phyloP scores from a whole-genome alignment of 2,113 vertebrate species.

The Brachyistius frenatus region DNA sequence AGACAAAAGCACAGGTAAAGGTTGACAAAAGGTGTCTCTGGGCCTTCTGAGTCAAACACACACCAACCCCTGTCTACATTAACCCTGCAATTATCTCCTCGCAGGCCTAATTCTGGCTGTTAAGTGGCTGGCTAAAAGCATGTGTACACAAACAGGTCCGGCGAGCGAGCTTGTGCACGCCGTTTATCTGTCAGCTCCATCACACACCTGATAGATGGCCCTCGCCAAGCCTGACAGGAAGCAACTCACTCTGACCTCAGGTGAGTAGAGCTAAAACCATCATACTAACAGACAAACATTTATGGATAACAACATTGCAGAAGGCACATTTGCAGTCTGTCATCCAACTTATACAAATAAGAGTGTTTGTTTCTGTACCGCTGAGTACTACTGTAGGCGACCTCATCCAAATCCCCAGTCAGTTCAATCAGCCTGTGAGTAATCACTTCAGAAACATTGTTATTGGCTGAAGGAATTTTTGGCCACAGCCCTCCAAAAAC shows the following conservation, averaged over 20 bases:
- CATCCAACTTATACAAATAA: not conserved
- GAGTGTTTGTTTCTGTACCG: not conserved
- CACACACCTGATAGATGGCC: slow-evolving; percentile 75
- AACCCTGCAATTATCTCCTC: slow-evolving; percentile 83
- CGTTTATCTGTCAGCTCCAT: slow-evolving; percentile 77
- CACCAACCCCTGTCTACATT: slow-evolving; percentile 75
- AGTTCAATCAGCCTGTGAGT: no score
- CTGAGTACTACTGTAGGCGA: not conserved
- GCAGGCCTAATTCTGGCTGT: slow-evolving; percentile 79
- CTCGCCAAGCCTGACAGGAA: slow-evolving; percentile 68
- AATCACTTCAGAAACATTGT: no score
- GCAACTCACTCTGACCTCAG: slow-evolving; percentile 57
- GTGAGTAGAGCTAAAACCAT: slow-evolving; percentile 25
- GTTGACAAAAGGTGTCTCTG: slow-evolving; percentile 82
- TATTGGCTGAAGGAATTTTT: no score
- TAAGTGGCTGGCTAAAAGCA: slow-evolving; percentile 87
- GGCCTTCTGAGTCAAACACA: slow-evolving; percentile 73
- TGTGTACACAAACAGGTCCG: slow-evolving; percentile 82
- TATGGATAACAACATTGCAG: not conserved
- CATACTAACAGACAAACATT: not conserved
- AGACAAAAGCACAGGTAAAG: slow-evolving; percentile 79
- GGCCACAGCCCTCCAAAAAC: no score
- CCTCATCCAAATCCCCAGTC: no score
- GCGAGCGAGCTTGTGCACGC: slow-evolving; percentile 70
- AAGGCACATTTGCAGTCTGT: no score